These are phyloP conservation scores for Brienomyrus longianalis DNA, from an alignment of 2,113 vertebrate genomes.

Conservation along the genomic window DNA sequence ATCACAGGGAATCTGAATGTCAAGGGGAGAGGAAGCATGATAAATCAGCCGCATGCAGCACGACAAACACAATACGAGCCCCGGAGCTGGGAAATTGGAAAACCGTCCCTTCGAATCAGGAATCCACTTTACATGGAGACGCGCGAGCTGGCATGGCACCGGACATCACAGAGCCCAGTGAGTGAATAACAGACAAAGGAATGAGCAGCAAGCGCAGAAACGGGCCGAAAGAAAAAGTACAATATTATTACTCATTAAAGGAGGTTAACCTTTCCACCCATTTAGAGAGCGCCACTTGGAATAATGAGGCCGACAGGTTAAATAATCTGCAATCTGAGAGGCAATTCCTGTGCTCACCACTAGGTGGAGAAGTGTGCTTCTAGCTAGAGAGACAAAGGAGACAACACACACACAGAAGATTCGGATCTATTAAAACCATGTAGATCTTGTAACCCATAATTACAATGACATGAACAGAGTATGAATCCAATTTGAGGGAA, in stretches of 20 bases:
- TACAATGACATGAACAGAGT: constrained; percentile 1
- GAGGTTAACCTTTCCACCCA: constrained; percentile 20
- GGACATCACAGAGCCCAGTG: background rate
- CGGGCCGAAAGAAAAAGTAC: background rate
- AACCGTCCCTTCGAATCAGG: constrained; percentile 23
- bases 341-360: background rate
- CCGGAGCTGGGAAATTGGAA: constrained; percentile 2
- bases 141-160: background rate
- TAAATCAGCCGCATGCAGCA: constrained; percentile 8
- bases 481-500: constrained; percentile 14
- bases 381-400: background rate
- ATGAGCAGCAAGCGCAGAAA: background rate
- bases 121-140: constrained; percentile 7
- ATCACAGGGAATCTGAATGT: background rate
- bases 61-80: constrained; percentile 5
- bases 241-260: constrained; percentile 27
- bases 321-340: background rate
- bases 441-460: constrained; percentile 16
- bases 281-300: constrained; percentile 1
- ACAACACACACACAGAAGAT: background rate
- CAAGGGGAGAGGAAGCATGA: background rate
- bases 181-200: background rate
- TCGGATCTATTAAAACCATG: constrained; percentile 16
- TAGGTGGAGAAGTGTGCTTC: constrained; percentile 18
- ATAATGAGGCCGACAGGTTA: constrained; percentile 12